phyloP scores from a whole-genome alignment of 2,797 vertebrate species.

The Lepidocolaptes lacrymiger region DNA sequence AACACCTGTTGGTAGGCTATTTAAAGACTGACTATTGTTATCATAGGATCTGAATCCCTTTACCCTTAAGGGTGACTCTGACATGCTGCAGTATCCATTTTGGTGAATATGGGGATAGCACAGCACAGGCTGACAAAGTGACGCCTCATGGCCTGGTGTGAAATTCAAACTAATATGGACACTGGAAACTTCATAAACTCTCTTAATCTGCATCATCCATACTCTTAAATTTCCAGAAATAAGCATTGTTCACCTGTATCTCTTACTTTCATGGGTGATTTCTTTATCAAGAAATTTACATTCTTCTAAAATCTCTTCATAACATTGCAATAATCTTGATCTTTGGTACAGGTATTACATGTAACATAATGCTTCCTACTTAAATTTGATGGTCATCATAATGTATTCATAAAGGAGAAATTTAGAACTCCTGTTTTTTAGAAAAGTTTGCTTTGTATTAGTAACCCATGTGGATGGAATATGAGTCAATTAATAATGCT shows the following conservation, averaged over 20 bases:
- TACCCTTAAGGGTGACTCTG: neutral
- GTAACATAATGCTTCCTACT: neutral
- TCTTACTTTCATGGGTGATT: neutral
- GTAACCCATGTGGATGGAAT: neutral
- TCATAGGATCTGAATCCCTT: neutral
- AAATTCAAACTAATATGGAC: neutral
- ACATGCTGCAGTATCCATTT: neutral
- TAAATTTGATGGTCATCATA: neutral
- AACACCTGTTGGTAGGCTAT: neutral
- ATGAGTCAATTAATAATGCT: neutral
- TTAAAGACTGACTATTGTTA: neutral
- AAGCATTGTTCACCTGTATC: neutral
- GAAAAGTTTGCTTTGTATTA: neutral
- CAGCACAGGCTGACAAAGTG: neutral
- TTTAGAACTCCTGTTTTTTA: accelerated
- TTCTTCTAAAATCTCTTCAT: neutral
- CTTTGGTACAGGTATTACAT: neutral
- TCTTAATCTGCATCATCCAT: neutral
- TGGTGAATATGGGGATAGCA: neutral
- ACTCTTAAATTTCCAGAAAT: neutral
- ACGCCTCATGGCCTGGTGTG: neutral
- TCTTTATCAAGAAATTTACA: neutral
- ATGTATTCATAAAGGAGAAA: neutral
- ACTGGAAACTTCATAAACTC: neutral
- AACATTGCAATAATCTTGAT: neutral